These are phyloP conservation scores for Diachrysia chrysitis DNA, from an alignment of 2,888 invertebrate genomes.

Conservation along the genomic window DNA sequence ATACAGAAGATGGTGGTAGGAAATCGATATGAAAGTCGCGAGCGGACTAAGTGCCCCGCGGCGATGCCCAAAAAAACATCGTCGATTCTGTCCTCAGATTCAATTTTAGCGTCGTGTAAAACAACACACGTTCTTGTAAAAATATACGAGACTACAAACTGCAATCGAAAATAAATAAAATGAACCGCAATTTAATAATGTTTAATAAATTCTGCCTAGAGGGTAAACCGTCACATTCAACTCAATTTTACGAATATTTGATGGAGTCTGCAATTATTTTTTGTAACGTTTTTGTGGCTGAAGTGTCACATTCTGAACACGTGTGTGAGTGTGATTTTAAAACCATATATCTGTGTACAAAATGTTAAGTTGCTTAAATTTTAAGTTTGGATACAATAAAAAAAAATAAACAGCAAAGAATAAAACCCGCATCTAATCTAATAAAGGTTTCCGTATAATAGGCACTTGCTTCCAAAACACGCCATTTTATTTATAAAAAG, in stretches of 20 bases:
- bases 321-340: too few relatives aligned
- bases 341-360: too few relatives aligned
- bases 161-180: neutral
- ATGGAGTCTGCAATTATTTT: neutral
- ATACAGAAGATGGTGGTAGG: constrained; percentile 18
- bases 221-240: neutral
- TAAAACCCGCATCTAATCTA: constrained; percentile 2
- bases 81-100: constrained; percentile 43
- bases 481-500: constrained; percentile 8
- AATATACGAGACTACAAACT: constrained; percentile 3
- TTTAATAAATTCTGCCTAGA: neutral
- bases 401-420: neutral
- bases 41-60: constrained; percentile 41
- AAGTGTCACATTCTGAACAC: neutral
- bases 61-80: constrained; percentile 47
- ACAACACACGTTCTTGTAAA: constrained; percentile 39
- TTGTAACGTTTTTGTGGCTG: neutral
- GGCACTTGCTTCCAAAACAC: constrained; percentile 3
- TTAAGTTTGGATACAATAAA: neutral
- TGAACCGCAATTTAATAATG: neutral
- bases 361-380: too few relatives aligned
- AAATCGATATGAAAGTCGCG: constrained; percentile 40
- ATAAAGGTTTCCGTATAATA: constrained; percentile 4
- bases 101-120: constrained; percentile 33
- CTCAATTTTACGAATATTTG: neutral